These are phyloP conservation scores for Zaprionus nigranus DNA, from an alignment of 1,140 invertebrate genomes.

Conservation along the genomic window DNA sequence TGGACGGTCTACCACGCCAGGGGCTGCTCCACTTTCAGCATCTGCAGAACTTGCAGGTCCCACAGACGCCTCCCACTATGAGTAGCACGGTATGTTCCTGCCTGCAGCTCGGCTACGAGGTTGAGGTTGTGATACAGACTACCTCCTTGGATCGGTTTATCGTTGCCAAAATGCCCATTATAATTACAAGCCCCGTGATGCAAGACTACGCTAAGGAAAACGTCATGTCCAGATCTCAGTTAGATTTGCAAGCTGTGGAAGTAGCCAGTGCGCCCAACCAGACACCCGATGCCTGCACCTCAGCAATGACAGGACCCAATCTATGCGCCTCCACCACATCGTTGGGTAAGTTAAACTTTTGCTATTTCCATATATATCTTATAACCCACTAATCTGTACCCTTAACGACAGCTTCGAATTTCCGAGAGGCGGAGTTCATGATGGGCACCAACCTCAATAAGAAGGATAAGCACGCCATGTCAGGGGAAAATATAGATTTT, in stretches of 20 bases:
- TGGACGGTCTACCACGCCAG: constrained; percentile 83
- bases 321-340: constrained; percentile 55
- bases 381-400: not conserved
- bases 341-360: constrained; percentile 44
- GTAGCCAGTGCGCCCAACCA: constrained; percentile 38
- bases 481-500: constrained; percentile 66
- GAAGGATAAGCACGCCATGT: constrained; percentile 61
- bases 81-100: constrained; percentile 87
- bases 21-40: constrained; percentile 80
- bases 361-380: not conserved
- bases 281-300: constrained; percentile 35
- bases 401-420: constrained; percentile 50
- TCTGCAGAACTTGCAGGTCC: constrained; percentile 86
- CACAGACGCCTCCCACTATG: constrained; percentile 88
- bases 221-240: not conserved
- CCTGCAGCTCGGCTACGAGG: constrained; percentile 88
- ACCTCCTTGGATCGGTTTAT: constrained; percentile 84
- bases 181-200: constrained; percentile 85
- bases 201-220: not conserved
- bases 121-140: constrained; percentile 86
- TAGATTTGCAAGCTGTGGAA: constrained; percentile 6
- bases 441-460: constrained; percentile 70
- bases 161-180: constrained; percentile 83
- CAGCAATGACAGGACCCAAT: constrained; percentile 18
- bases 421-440: constrained; percentile 76